Percentiles rank a stretch among this genome's conserved stretches.
Conservation (phyloP, 2,797 vertebrate genomes). For the Sparidentex hasta region DNA sequence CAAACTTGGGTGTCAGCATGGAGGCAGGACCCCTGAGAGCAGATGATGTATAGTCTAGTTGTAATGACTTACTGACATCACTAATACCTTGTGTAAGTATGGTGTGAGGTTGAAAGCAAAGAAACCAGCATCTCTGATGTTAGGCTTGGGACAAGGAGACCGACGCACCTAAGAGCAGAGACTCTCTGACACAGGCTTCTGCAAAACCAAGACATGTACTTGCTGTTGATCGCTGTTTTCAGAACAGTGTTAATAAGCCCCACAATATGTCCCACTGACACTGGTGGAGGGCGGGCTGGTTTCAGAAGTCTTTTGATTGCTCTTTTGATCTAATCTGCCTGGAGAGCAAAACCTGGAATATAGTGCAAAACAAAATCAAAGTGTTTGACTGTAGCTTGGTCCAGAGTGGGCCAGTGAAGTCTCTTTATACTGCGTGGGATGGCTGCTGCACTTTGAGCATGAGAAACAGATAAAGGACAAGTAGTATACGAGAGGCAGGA, state of each 20-base stretch:
- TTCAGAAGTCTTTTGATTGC: neutral
- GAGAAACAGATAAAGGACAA: constrained; percentile 9
- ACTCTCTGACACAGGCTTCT: neutral
- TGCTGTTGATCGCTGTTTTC: neutral
- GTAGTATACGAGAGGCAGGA: neutral
- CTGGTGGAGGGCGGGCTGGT: neutral
- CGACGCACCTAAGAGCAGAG: constrained; percentile 1
- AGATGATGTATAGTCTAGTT: neutral
- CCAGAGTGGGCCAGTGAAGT: neutral
- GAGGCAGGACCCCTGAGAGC: constrained; percentile 9
- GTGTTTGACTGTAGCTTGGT: neutral
- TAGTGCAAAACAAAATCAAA: neutral
- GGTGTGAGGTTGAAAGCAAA: neutral
- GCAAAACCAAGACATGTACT: constrained; percentile 2
- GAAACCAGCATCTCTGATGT: neutral
- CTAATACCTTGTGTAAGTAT: neutral
- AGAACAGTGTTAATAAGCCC: neutral
- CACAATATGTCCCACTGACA: neutral
- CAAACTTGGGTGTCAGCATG: constrained; percentile 1
- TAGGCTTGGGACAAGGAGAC: neutral
- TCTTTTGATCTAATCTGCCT: neutral
- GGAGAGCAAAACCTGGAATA: neutral
- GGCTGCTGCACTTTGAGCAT: neutral
- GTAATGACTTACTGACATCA: neutral
- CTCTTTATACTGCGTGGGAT: neutral